A percentile compares a stretch with the other conserved stretches of the same genome.
Evolutionary conservation across 2,797 vertebrate genomes (phyloP).

Genomic region (Microcaecilia unicolor): DNA sequence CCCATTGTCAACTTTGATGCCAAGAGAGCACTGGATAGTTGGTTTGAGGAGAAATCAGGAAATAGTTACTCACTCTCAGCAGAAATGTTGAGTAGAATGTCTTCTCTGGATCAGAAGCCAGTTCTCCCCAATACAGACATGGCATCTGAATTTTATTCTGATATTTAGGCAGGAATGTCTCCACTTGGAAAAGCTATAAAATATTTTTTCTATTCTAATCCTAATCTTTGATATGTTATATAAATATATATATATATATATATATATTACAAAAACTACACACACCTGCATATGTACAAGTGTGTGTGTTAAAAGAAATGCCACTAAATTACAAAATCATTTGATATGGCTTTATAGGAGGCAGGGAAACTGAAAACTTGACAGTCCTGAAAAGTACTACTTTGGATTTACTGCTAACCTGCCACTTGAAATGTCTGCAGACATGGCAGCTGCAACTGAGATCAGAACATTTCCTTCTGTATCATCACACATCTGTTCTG

Average conservation of each 20-base stretch:
- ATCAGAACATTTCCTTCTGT: constrained; percentile 46
- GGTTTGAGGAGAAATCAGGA: constrained; percentile 95
- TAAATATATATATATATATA: constrained; percentile 7
- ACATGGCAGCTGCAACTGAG: constrained; percentile 52
- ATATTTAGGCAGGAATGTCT: constrained; percentile 66
- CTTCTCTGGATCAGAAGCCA: constrained; percentile 71
- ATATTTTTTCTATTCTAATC: constrained; percentile 60
- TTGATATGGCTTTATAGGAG: no score
- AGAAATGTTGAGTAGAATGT: constrained; percentile 78
- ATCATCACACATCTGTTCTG: no score
- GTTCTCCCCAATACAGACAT: constrained; percentile 70
- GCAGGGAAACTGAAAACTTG: no score
- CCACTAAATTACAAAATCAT: constrained; percentile 11
- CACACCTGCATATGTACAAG: constrained; percentile 43
- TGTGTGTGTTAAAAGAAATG: constrained; percentile 44
- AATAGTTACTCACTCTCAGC: constrained; percentile 73
- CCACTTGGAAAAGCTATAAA: no score
- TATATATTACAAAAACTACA: constrained; percentile 17
- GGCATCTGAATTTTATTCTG: constrained; percentile 75
- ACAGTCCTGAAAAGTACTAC: no score
- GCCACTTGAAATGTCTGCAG: no score
- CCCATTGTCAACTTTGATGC: constrained; percentile 82
- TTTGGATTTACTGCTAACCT: constrained; percentile 35
- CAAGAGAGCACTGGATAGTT: constrained; percentile 87
- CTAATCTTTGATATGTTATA: constrained; percentile 73